These are phyloP conservation scores for Sapayoa aenigma DNA, from an alignment of 2,113 vertebrate species.

Conservation along the genomic window DNA sequence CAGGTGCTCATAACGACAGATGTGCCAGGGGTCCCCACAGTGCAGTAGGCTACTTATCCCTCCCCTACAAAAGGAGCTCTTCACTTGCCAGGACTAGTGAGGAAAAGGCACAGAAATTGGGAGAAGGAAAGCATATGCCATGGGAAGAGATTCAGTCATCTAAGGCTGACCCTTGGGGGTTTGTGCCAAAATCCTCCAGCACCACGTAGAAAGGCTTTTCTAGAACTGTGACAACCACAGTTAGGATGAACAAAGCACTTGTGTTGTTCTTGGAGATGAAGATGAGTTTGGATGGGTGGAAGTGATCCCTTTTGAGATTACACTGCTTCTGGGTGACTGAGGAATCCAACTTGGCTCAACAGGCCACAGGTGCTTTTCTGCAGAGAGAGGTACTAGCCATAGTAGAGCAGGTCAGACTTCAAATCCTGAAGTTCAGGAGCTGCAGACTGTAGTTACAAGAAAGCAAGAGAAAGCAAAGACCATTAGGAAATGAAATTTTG, in stretches of 20 bases:
- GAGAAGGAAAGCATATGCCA: not conserved
- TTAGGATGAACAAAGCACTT: not conserved
- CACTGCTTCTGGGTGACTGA: rapidly evolving
- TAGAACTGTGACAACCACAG: not conserved
- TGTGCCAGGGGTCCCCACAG: not conserved
- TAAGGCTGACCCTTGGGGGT: not conserved
- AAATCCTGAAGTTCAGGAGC: not conserved
- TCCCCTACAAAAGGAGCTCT: not conserved
- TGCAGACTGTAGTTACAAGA: not conserved
- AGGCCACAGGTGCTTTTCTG: not conserved
- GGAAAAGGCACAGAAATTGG: not conserved
- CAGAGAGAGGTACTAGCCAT: rapidly evolving
- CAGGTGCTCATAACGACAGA: not conserved
- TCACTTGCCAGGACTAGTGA: not conserved
- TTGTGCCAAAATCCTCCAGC: not conserved
- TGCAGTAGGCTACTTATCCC: not conserved
- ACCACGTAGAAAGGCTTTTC: not conserved
- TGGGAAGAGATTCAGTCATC: not conserved
- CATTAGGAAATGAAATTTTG: not conserved
- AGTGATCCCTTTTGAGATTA: not conserved
- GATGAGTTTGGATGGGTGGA: not conserved
- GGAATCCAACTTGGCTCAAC: not conserved
- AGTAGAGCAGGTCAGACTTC: not conserved
- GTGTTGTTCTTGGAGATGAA: not conserved
- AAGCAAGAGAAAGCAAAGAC: not conserved